Percentiles rank a stretch among this genome's conserved stretches.
phyloP scores from a whole-genome alignment of 2,797 vertebrate species.

The Cryptoblepharus egeriae region DNA sequence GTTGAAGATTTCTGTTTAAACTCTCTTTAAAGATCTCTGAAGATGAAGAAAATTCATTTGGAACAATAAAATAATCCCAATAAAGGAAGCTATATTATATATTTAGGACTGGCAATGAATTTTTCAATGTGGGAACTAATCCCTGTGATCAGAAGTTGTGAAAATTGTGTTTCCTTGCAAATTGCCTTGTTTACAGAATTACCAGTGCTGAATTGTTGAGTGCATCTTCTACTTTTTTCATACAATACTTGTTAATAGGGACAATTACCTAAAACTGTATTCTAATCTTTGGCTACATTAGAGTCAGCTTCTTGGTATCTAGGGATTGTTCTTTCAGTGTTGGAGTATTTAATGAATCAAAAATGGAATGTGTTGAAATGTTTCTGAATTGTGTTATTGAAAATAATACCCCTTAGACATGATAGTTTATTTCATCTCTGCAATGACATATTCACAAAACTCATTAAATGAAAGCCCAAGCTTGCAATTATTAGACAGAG shows the following conservation, averaged over 20 bases:
- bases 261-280: slow-evolving; percentile 33
- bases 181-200: neutral
- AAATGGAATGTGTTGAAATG: slow-evolving; percentile 40
- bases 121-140: neutral
- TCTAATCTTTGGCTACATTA: slow-evolving; percentile 29
- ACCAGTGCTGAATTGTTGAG: neutral
- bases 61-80: neutral
- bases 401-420: slow-evolving; percentile 40
- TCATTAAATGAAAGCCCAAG: slow-evolving; percentile 44
- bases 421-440: slow-evolving; percentile 58
- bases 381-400: slow-evolving; percentile 46
- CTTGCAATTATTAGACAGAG: slow-evolving; percentile 47
- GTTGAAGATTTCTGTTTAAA: neutral
- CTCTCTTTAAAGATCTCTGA: too few species aligned
- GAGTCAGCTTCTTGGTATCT: slow-evolving; percentile 21
- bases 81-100: neutral
- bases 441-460: slow-evolving; percentile 42
- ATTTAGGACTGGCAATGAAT: neutral
- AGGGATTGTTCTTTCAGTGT: slow-evolving; percentile 34
- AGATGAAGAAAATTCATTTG: too few species aligned
- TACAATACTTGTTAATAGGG: slow-evolving; percentile 6
- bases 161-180: neutral
- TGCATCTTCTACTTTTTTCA: neutral
- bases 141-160: neutral
- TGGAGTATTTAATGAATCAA: slow-evolving; percentile 37